Base-by-base conservation (phyloP, 35 echinoderm and acorn worm genomes). In the Acanthaster planci region DNA sequence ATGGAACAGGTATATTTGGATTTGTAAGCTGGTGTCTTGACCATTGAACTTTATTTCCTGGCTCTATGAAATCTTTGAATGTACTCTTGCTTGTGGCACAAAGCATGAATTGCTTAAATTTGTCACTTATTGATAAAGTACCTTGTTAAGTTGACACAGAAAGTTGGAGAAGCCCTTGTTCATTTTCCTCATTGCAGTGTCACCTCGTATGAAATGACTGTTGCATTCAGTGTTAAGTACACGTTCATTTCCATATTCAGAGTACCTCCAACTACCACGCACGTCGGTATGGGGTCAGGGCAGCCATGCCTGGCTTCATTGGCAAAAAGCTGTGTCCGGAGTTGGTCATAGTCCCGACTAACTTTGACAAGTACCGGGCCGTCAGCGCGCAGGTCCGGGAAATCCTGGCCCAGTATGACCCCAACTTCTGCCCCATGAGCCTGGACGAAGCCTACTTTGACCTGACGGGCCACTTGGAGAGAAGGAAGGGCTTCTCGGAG, bases 231-330 rank as follows among this genome's bases (percentile, higher is more conserved):
- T 47, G 4, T 47, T 47, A 37, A 87, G 18, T 87, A 59, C 19
- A 30, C 1, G 26, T 32, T 77, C 59, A 31, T 14, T 56, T 76
- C 8, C 38, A n/a, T 8, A 85, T 56, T 32, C 81, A 94, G 96
- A 91, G 88, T 23, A 99, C 96, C 18, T 99, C 96, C 38, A 99
- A 99, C 67, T 99, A 99, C 77, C 83, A 87, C 22, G 96, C 96
- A 0, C 77, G 96, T 22, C 76, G 89, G 6, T 99, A 79, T 67
- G 96, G 96, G 12, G 96, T 99, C 21, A 36, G 96, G 44, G 96
- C 96, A 75, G 96, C 92, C n/a, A 99, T 99, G 96, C 96, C 96
- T 44, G 96, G 96, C 5, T 99, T 98, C 77, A 99, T 99, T 64
- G 96, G 55, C 12, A 89, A 89, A 86, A 99, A 99, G 42, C 83